phyloP scores from a whole-genome alignment of 2,888 invertebrate genomes.

The Leptopilina myrica region DNA sequence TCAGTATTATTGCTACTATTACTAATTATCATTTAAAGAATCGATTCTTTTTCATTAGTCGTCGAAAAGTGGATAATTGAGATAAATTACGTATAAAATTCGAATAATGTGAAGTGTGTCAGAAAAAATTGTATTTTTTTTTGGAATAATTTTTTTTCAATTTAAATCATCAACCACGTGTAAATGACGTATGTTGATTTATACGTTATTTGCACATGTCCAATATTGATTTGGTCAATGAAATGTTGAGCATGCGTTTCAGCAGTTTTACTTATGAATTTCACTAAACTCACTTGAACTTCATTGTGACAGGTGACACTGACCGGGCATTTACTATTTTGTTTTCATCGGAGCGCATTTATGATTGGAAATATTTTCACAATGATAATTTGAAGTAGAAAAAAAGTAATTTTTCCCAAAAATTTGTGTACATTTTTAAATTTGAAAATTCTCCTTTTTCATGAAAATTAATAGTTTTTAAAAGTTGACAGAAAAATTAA shows the following conservation, averaged over 20 bases:
- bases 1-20: too few species aligned
- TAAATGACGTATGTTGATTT: background rate
- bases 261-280: slow-evolving; percentile 3
- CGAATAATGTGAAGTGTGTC: too few species aligned
- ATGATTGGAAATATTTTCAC: background rate
- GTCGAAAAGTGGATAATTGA: too few species aligned
- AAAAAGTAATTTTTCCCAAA: background rate
- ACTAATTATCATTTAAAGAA: too few species aligned
- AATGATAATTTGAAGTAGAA: background rate
- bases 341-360: background rate
- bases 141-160: background rate
- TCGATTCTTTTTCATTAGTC: too few species aligned
- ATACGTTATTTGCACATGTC: slow-evolving; percentile 16
- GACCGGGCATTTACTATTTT: slow-evolving; percentile 12
- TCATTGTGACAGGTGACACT: slow-evolving; percentile 23
- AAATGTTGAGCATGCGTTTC: slow-evolving; percentile 31
- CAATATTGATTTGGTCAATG: slow-evolving; percentile 14
- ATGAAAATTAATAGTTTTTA: background rate
- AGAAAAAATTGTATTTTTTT: too few species aligned
- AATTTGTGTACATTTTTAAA: background rate
- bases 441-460: background rate
- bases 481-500: background rate
- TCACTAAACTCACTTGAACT: background rate
- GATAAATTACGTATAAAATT: too few species aligned
- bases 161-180: background rate